Percentiles rank a stretch among this genome's conserved stretches.
Conservation (phyloP, 2,797 vertebrate species). For the Gymnodraco acuticeps region DNA sequence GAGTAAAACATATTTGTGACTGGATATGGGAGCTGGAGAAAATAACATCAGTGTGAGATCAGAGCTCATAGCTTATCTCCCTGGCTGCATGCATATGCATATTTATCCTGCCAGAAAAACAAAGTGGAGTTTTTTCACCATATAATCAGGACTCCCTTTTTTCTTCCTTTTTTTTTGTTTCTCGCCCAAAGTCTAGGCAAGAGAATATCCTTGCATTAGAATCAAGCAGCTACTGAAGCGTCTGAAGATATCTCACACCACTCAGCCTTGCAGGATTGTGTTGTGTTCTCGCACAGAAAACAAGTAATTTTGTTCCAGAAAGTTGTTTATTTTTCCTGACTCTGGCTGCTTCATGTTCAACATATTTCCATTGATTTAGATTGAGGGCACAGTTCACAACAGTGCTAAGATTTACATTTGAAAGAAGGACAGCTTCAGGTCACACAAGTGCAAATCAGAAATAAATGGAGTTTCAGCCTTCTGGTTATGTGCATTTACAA, state of each 20-base stretch:
- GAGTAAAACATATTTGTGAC: constrained; percentile 61
- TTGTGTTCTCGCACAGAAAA: constrained; percentile 44
- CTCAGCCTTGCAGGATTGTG: constrained; percentile 28
- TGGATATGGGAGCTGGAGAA: constrained; percentile 49
- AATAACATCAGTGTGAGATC: constrained; percentile 43
- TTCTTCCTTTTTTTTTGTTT: constrained; percentile 22
- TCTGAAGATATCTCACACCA: constrained; percentile 40
- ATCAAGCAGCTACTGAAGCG: constrained; percentile 29
- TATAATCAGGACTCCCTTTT: constrained; percentile 2
- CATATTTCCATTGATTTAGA: constrained; percentile 48
- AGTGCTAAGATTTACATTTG: constrained; percentile 26
- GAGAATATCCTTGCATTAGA: constrained; percentile 36
- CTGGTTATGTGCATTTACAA: constrained; percentile 34
- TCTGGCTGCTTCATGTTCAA: constrained; percentile 28
- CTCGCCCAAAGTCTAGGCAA: constrained; percentile 9
- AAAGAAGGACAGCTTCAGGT: constrained; percentile 40
- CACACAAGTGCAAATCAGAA: constrained; percentile 31
- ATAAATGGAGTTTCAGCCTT: constrained; percentile 25
- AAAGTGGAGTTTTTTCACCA: constrained; percentile 13
- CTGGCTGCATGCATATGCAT: constrained; percentile 41
- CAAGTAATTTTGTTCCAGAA: constrained; percentile 28
- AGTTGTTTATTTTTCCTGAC: constrained; percentile 18
- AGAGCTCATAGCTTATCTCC: constrained; percentile 36
- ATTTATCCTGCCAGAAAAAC: constrained; percentile 41
- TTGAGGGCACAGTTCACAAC: constrained; percentile 37